Evolutionary conservation across 2,113 vertebrate species (phyloP), one percentile per base, ranked within the genome.

Genomic region (Thamnaconus septentrionalis): DNA sequence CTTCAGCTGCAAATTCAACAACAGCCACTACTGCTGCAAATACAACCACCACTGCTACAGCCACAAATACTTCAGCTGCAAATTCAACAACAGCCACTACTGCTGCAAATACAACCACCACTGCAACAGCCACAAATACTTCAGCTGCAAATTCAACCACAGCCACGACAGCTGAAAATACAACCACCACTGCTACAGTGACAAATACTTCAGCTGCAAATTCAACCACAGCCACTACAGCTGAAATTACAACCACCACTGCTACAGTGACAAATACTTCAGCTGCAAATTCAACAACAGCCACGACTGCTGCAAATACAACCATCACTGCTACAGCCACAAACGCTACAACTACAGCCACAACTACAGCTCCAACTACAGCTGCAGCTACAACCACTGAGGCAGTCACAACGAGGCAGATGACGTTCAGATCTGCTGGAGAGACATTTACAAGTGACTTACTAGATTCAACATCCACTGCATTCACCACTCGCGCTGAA

Each of bases 371-470:
- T 18, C 6, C 57, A 4, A 57, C 47, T 11, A 44, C 8, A 7
- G n/a, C 5, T 6, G 11, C 9, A 39, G 31, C 11, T n/a, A 3
- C 48, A 3, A 44, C 41, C 4, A 39, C 44, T 39, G 39, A 1
- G 7, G 8, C 44, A 11, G 1, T 39, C 43, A 46, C 6, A 10
- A 56, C 5, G 45, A 6, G 9, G 7, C 8, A 1, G 39, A 3
- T 61, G 47, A 53, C 42, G n/a, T 66, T 66, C 56, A 60, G 40
- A 45, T 51, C 62, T 47, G 3, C 11, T 12, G 44, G 41, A 11
- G 62, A 59, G 41, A 66, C 12, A 40, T 66, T 74, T 56, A 58
- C 43, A 5, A 9, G 1, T 7, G 48, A 52, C 42, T 50, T 73
- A 31, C 9, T 56, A 42, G 44, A 43, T 52, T 1, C 8, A 8